Conservation (phyloP, 2,113 vertebrate genomes). For the Apaloderma vittatum region DNA sequence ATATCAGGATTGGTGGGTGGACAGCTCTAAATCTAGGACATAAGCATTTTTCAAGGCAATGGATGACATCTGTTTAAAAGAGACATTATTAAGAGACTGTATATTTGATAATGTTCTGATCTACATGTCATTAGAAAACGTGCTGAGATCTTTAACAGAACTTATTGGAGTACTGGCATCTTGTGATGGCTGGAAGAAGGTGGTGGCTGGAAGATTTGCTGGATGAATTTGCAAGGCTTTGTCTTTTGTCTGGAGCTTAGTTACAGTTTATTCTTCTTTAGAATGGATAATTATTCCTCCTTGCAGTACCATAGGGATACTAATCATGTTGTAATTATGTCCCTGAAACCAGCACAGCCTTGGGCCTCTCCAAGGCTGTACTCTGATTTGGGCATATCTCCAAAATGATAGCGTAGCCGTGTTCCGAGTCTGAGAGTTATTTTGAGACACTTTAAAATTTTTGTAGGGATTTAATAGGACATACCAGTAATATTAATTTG, state of each 20-base stretch:
- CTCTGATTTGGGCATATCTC: neutral
- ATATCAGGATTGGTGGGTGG: neutral
- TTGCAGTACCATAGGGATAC: neutral
- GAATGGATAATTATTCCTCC: neutral
- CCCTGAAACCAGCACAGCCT: conserved; percentile 57
- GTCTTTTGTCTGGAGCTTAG: neutral
- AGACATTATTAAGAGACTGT: neutral
- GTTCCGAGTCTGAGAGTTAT: neutral
- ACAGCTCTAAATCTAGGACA: neutral
- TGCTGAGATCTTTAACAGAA: neutral
- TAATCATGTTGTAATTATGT: conserved; percentile 19
- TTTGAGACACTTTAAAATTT: neutral
- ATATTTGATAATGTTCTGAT: neutral
- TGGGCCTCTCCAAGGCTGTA: conserved; percentile 23
- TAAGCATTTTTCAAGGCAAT: neutral
- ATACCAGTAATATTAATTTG: neutral
- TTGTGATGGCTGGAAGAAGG: neutral
- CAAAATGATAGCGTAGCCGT: neutral
- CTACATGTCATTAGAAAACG: neutral
- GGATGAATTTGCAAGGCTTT: neutral
- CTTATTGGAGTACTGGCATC: neutral
- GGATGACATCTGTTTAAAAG: neutral
- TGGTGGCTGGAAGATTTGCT: neutral
- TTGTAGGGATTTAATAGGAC: neutral
- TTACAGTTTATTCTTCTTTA: neutral